Evolutionary conservation across 1,140 invertebrate genomes (phyloP).

Genomic region (Drosophila varians): DNA sequence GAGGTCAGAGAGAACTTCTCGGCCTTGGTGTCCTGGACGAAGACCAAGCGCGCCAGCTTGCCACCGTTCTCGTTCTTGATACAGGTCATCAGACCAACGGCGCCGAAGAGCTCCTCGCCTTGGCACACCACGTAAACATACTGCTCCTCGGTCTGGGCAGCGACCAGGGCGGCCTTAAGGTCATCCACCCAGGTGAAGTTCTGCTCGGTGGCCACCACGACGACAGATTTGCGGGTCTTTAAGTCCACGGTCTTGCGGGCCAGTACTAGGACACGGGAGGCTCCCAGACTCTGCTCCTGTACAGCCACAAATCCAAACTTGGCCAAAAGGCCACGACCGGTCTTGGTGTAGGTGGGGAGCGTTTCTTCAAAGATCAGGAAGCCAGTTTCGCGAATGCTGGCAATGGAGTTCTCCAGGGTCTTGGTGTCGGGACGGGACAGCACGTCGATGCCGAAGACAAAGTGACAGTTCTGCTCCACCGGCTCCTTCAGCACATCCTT

Average conservation of each 20-base stretch:
- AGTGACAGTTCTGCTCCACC: constrained; percentile 88
- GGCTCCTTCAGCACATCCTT: constrained; percentile 85
- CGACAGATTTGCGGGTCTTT: constrained; percentile 55
- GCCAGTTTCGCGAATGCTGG: constrained; percentile 88
- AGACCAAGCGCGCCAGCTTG: constrained; percentile 88
- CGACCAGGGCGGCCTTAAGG: constrained; percentile 88
- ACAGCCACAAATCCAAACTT: constrained; percentile 84
- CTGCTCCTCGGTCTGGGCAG: constrained; percentile 85
- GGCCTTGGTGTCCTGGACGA: constrained; percentile 87
- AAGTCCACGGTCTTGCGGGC: constrained; percentile 85
- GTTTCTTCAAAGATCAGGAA: constrained; percentile 92
- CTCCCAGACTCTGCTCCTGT: constrained; percentile 84
- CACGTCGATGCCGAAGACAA: constrained; percentile 87
- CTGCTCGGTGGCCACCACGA: constrained; percentile 86
- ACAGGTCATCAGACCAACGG: constrained; percentile 95
- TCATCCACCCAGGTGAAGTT: constrained; percentile 92
- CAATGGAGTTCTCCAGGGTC: constrained; percentile 85
- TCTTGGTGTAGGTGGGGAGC: constrained; percentile 84
- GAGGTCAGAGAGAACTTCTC: constrained; percentile 87
- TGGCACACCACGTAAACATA: constrained; percentile 90
- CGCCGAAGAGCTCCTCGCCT: constrained; percentile 88
- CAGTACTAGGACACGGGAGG: constrained; percentile 86
- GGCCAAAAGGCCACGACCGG: constrained; percentile 82
- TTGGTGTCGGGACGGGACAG: constrained; percentile 84
- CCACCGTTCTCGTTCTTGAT: constrained; percentile 93